A percentile compares a stretch with the other conserved stretches of the same genome.
Conservation (phyloP, 2,797 vertebrate genomes). For the Etheostoma perlongum region DNA sequence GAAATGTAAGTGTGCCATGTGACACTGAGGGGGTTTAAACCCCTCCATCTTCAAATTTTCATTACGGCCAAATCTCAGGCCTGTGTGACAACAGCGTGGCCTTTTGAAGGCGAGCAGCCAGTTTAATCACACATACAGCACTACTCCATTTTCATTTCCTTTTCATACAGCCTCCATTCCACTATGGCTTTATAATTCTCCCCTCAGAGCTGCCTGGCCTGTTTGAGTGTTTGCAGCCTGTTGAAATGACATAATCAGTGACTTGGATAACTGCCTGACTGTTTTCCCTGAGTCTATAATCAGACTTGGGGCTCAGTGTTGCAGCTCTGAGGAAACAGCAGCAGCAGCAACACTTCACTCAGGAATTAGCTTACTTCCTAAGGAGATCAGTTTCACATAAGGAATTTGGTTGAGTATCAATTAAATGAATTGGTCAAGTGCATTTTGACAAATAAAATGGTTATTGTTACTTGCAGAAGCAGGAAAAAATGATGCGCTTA, state of each 20-base stretch:
- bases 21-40: constrained; percentile 73
- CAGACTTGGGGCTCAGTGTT: constrained; percentile 77
- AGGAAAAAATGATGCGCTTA: neutral
- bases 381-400: constrained; percentile 54
- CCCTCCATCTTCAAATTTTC: constrained; percentile 83
- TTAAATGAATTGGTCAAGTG: constrained; percentile 40
- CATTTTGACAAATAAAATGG: constrained; percentile 30
- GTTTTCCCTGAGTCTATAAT: constrained; percentile 82
- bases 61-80: constrained; percentile 86
- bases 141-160: constrained; percentile 87
- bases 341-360: constrained; percentile 67
- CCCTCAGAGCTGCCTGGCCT: constrained; percentile 79
- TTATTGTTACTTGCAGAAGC: neutral
- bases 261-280: constrained; percentile 86
- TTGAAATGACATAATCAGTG: constrained; percentile 89
- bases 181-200: constrained; percentile 85
- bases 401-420: constrained; percentile 55
- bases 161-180: constrained; percentile 83
- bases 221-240: constrained; percentile 80
- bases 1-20: constrained; percentile 29
- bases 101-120: constrained; percentile 83
- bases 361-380: constrained; percentile 63
- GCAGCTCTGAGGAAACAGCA: constrained; percentile 66
- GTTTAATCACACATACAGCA: constrained; percentile 89
- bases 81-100: constrained; percentile 81